These are phyloP conservation scores for Remorina albescens DNA, from an alignment of 2,797 vertebrate genomes.

Conservation along the genomic window DNA sequence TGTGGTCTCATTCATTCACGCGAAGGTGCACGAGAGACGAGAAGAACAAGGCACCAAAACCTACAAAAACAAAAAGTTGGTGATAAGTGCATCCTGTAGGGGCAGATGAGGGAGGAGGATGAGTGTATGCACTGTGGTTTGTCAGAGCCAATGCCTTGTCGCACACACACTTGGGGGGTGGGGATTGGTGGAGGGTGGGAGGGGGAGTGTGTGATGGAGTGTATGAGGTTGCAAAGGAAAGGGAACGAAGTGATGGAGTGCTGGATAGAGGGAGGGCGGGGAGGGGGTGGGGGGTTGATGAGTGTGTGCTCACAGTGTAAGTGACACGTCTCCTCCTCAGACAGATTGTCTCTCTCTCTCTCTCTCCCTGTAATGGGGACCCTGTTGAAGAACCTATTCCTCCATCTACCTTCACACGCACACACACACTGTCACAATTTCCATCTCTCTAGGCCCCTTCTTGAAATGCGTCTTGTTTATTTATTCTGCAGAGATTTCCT, in stretches of 20 bases:
- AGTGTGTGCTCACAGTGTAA: conserved; percentile 84
- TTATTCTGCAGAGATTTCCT: conserved; percentile 48
- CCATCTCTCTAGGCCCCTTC: conserved; percentile 11
- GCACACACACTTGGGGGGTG: conserved; percentile 31
- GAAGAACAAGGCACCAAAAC: conserved; percentile 7
- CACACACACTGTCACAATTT: conserved; percentile 23
- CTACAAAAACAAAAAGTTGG: background rate
- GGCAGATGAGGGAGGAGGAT: conserved; percentile 49
- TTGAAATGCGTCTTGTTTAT: conserved; percentile 56
- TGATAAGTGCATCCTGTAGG: conserved; percentile 59
- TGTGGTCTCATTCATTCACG: background rate
- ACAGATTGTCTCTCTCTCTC: conserved; percentile 85
- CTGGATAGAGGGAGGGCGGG: conserved; percentile 43
- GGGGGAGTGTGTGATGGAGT: conserved; percentile 68
- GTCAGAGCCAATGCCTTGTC: conserved; percentile 47
- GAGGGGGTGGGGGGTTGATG: conserved; percentile 70
- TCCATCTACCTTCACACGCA: conserved; percentile 25
- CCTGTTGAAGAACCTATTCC: conserved; percentile 71
- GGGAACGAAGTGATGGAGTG: conserved; percentile 56
- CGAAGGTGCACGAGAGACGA: background rate
- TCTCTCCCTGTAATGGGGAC: conserved; percentile 78
- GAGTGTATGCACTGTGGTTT: conserved; percentile 57
- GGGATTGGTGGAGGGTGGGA: conserved; percentile 19
- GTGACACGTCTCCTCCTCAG: conserved; percentile 86
- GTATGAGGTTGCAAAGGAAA: conserved; percentile 44